Base-by-base conservation (phyloP, 2,888 invertebrate genomes). In the Phaonia tiefii region DNA sequence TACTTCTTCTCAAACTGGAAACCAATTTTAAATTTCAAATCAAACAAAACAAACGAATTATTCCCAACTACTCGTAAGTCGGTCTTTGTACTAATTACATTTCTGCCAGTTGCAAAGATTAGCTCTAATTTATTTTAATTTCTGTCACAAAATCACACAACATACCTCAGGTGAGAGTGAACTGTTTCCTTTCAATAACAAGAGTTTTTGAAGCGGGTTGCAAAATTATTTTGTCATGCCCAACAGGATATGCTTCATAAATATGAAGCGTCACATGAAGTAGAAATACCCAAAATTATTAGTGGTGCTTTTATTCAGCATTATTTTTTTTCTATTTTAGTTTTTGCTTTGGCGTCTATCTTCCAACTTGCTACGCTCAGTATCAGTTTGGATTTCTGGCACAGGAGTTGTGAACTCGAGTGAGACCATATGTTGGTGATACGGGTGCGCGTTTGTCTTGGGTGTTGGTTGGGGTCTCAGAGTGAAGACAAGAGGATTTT, bases 171-270 rank as follows among this genome's bases (percentile, higher is more conserved):
- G n/a, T 31, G 31, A 31, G 31, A 3, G 31, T 8, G 31, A 31
- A 8, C 8, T 31, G 31, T 63, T 54, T 39, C 10, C 54, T 25
- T 58, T 60, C 39, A 31, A 49, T 22, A 67, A 31, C 42, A 79
- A 74, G 65, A 74, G 74, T 74, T 46, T 74, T 56, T 26, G 25
- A 74, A 70, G 79, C 74, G 79, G 79, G 79, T 74, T 79, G 69
- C 26, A 54, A 70, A 74, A 74, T 70, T 70, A 58, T 58, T 70
- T 70, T 70, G 74, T 49, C 66, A 54, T 39, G 56, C 31, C 44
- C 37, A 39, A 46, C 25, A 49, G 42, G 44, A 51, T n/a, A 42
- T 25, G 60, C 42, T n/a, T 39, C 11, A 54, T n/a, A n/a, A n/a
- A 71, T n/a, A 37, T 17, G 31, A 42, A 17, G 22, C 22, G 42